Base-by-base conservation (phyloP, 2,888 invertebrate species). In the Cerceris rybyensis region DNA sequence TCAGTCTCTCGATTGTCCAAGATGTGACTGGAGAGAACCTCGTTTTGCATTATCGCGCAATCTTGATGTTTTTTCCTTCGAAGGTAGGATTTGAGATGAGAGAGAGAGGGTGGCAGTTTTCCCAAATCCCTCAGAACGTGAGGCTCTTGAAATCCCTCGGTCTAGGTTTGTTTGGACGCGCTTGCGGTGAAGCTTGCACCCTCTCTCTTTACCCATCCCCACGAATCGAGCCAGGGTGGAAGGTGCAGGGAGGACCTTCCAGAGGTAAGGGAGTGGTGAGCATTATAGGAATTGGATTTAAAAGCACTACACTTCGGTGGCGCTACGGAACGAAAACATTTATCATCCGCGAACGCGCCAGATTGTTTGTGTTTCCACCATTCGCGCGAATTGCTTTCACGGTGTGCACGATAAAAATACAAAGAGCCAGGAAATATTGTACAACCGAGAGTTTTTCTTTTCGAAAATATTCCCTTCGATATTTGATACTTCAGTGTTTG, bases 221-320 rank as follows among this genome's bases (percentile, higher is more conserved):
- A 55, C n/a, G 42, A 59, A 60, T 52, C 42, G 59, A 65, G 54
- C 60, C 61, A 57, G 58, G 54, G 66, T 55, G 50, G 68, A 76
- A 66, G 74, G 71, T 43, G 69, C 60, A 54, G 74, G 43, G 58
- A 57, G 57, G 54, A 14, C 16, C 16, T 16, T 13, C 28, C 39
- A 42, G 59, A 46, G 16, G 41, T 49, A 17, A 43, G n/a, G 50
- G 43, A 50, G 42, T 7, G 59, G 67, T 49, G 49, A 60, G 70
- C 85, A 84, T 89, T 88, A 86, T 82, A 83, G 85, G 86, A 87
- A 89, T 89, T 89, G 87, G 82, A 88, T 90, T 86, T 86, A 78
- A 89, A 90, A 88, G 86, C 81, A 77, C 81, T 75, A 80, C 75
- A 61, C 75, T 75, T 80, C 75, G 65, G 65, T 57, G 74, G 16